Conservation (phyloP, 1,140 invertebrate genomes). For the Drosophila sp. region DNA sequence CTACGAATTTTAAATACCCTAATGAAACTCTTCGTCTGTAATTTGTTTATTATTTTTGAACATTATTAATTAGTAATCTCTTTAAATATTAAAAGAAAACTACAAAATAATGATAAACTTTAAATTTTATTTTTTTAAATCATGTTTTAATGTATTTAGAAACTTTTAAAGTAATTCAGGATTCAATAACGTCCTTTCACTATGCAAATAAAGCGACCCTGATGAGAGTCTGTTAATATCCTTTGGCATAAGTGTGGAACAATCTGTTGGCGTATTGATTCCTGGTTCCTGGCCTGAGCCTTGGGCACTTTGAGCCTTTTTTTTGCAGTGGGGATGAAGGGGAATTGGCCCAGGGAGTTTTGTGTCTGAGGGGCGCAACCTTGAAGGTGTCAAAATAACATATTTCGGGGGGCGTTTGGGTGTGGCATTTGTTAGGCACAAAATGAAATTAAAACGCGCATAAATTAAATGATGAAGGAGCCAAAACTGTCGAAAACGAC, state of each 20-base stretch:
- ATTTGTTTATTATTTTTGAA: neutral
- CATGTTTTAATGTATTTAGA: neutral
- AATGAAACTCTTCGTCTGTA: neutral
- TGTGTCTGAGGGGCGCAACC: constrained; percentile 61
- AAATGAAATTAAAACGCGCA: constrained; percentile 82
- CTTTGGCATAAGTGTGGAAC: constrained; percentile 31
- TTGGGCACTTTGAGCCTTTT: constrained; percentile 12
- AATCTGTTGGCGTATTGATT: constrained; percentile 42
- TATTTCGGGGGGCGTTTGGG: constrained; percentile 59
- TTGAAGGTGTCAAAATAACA: constrained; percentile 83
- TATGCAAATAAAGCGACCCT: constrained; percentile 7
- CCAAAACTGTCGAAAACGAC: constrained; percentile 33
- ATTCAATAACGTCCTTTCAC: constrained; percentile 9
- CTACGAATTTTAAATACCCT: constrained; percentile 5
- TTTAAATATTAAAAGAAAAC: no score
- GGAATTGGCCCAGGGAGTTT: constrained; percentile 13
- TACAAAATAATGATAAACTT: no score
- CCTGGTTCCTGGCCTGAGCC: constrained; percentile 1
- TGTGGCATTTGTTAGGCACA: constrained; percentile 73
- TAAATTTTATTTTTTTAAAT: neutral
- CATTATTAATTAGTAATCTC: no score
- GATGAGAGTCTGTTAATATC: constrained; percentile 37
- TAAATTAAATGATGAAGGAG: constrained; percentile 69
- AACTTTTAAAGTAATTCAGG: neutral
- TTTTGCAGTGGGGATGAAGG: neutral